Percentiles rank a stretch among this genome's conserved stretches.
Evolutionary conservation across 2,797 vertebrate genomes (phyloP).

Genomic region (Kryptopterus vitreolus): DNA sequence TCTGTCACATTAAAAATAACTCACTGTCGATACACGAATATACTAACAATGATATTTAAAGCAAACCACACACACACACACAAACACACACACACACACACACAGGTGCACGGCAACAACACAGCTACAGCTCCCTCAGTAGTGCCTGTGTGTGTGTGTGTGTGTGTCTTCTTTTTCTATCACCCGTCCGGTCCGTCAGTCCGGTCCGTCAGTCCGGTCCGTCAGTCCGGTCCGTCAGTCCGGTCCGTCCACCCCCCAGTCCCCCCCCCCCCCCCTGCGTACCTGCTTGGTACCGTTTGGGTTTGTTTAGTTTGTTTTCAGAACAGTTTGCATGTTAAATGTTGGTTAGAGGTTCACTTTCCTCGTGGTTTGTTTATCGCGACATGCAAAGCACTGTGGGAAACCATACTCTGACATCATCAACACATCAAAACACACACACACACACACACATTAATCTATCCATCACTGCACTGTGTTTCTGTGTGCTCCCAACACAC

Average conservation of each 20-base stretch:
- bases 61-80: not conserved
- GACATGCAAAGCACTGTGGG: slow-evolving; percentile 1
- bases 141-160: no score
- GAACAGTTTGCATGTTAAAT: slow-evolving; percentile 29
- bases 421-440: not conserved
- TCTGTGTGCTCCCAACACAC: not conserved
- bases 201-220: no score
- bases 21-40: not conserved
- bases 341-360: slow-evolving; percentile 11
- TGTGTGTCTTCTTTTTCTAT: no score
- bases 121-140: not conserved
- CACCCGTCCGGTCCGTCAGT: no score
- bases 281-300: no score
- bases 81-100: not conserved
- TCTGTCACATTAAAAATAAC: not conserved
- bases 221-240: no score
- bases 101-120: not conserved
- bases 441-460: not conserved
- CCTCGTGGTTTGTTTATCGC: not conserved
- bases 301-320: no score
- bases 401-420: not conserved
- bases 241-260: no score
- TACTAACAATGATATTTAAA: not conserved
- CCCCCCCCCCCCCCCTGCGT: no score
- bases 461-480: no score